Base-by-base conservation (phyloP, 1,140 invertebrate genomes). In the Parapsyche elsis region DNA sequence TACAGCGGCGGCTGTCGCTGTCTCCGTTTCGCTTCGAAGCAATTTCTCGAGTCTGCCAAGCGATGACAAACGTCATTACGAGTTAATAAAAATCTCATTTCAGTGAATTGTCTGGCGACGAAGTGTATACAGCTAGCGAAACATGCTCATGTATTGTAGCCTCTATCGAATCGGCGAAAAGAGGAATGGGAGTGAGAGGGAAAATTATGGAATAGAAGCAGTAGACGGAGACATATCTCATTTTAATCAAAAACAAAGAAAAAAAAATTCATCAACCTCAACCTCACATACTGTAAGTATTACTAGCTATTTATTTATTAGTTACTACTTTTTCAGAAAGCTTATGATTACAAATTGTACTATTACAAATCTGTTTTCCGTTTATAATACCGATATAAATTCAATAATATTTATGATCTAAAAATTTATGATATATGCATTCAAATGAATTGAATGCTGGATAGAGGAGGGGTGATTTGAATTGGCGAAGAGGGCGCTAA, bases 51-150 rank as follows among this genome's bases (percentile, higher is more conserved):
- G 9, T 83, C 80, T 73, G 9, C 82, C 77, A 83, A 83, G 82
- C 82, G 82, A 81, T 80, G 82, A 83, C 82, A 83, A 83, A 83
- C 82, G 82, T 83, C 82, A 83, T 83, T 83, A 83, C 82, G 74
- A 83, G 80, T 83, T 83, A 83, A 83, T 83, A 83, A 83, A 83
- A 83, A 83, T 83, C 82, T 83, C 82, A 80, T 83, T 83, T 76
- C 78, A 74, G 4, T 30, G 78, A 81, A 83, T 82, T 71, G 81
- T 83, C 79, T 83, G 76, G 57, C 45, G 57, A 61, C 59, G 77
- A 82, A 75, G 77, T 80, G 79, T 71, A 19, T 45, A 38, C n/a
- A 1, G 77, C 19, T 21, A 61, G 14, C 45, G 30, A 49, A n/a
- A 49, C 49, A n/a, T 44, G 26, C 76, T 23, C 59, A 16, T 67